These are phyloP conservation scores for Euphonia xanthogaster DNA, from an alignment of 2,797 vertebrate species.

Conservation along the genomic window DNA sequence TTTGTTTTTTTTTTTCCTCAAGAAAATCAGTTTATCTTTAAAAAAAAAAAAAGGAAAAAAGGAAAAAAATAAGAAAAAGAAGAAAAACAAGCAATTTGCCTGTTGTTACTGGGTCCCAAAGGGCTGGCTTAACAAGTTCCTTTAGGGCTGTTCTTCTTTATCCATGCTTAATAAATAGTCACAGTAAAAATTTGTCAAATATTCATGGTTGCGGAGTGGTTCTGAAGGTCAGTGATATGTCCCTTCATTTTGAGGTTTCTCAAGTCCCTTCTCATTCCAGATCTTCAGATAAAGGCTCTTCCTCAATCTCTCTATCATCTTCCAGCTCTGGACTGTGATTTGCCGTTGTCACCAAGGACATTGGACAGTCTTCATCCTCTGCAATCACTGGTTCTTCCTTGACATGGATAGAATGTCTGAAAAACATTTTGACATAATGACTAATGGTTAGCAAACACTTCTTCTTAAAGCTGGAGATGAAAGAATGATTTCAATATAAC, in stretches of 20 bases:
- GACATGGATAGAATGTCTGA: slow-evolving; percentile 92
- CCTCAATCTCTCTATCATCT: slow-evolving; percentile 97
- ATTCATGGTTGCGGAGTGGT: slow-evolving; percentile 90
- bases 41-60: slow-evolving; percentile 50
- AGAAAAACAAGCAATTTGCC: slow-evolving; percentile 91
- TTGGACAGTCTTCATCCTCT: slow-evolving; percentile 97
- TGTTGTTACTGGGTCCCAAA: slow-evolving; percentile 90
- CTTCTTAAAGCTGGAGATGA: not conserved
- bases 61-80: slow-evolving; percentile 11
- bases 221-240: slow-evolving; percentile 85
- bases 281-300: slow-evolving; percentile 98
- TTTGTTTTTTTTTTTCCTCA: slow-evolving; percentile 76
- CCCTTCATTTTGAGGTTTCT: slow-evolving; percentile 82
- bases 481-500: not conserved
- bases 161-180: slow-evolving; percentile 99
- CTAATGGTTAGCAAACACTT: not conserved
- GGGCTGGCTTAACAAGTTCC: slow-evolving; percentile 94
- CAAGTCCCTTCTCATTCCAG: slow-evolving; percentile 90
- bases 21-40: slow-evolving; percentile 83
- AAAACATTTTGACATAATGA: slow-evolving; percentile 49
- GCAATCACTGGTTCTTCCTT: slow-evolving; percentile 98
- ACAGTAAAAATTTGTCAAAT: slow-evolving; percentile 93
- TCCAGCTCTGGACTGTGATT: slow-evolving; percentile 99
- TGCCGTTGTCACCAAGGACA: slow-evolving; percentile 98
- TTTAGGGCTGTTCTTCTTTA: slow-evolving; percentile 91